Percentiles rank a stretch among this genome's conserved stretches.
These are phyloP conservation scores for Elephantulus edwardii DNA, from an alignment of 2,113 vertebrate genomes.

Conservation along the genomic window DNA sequence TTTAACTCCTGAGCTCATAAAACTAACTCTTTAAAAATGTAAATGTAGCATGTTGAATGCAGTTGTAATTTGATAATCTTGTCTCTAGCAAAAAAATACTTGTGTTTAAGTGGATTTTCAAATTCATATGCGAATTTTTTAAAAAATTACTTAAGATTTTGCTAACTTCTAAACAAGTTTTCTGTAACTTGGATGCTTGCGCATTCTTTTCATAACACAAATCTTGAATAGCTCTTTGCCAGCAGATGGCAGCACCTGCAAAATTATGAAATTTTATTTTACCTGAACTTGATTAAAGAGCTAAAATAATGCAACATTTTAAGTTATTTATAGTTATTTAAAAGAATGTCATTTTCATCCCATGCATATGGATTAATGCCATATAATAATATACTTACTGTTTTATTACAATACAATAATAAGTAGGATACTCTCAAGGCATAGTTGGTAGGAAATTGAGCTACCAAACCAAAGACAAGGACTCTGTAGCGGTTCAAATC, in stretches of 20 bases:
- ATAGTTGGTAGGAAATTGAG: too few relatives aligned
- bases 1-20: not conserved
- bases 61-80: not conserved
- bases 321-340: not conserved
- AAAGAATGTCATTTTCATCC: not conserved
- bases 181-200: too few relatives aligned
- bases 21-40: not conserved
- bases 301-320: not conserved
- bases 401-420: too few relatives aligned
- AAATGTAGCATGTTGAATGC: not conserved
- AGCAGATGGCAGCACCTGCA: slow-evolving; percentile 69
- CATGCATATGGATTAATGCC: not conserved
- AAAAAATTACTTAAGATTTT: not conserved
- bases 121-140: not conserved
- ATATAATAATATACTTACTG: too few relatives aligned
- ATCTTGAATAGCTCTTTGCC: too few relatives aligned
- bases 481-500: too few relatives aligned
- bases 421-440: too few relatives aligned
- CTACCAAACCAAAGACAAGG: too few relatives aligned
- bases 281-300: not conserved
- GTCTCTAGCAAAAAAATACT: not conserved
- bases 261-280: not conserved
- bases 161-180: too few relatives aligned
- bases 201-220: too few relatives aligned
- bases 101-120: not conserved